These are phyloP conservation scores for Hippocampus barbouri DNA, from an alignment of 2,113 vertebrate species.

Conservation along the genomic window DNA sequence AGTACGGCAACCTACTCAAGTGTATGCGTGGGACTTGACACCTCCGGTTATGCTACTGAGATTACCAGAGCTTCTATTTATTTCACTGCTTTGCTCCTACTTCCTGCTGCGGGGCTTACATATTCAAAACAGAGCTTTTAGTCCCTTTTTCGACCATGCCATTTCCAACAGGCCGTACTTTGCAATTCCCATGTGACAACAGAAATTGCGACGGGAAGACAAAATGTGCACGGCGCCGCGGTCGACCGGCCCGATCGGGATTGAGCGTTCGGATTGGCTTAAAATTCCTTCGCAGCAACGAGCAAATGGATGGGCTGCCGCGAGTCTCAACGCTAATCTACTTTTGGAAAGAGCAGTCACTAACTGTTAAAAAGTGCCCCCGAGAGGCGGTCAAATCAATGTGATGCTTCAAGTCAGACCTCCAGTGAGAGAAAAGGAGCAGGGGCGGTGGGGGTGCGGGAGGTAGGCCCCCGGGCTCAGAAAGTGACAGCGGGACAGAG, in stretches of 20 bases:
- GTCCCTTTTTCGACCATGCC: not conserved
- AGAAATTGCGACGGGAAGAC: not conserved
- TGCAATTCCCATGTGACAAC: not conserved
- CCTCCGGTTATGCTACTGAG: constrained; percentile 42
- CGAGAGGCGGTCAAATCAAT: constrained; percentile 29
- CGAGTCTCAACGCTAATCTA: not conserved
- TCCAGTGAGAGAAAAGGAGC: constrained; percentile 17
- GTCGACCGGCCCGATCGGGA: too few species aligned
- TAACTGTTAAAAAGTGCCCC: not conserved
- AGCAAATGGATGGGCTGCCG: not conserved
- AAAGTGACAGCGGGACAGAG: constrained; percentile 51
- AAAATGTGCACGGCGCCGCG: not conserved
- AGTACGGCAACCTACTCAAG: constrained; percentile 38
- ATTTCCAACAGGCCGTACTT: not conserved
- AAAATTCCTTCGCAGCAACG: not conserved
- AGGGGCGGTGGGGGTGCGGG: not conserved
- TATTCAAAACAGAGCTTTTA: constrained; percentile 4
- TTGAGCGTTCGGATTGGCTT: not conserved
- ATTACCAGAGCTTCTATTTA: constrained; percentile 20
- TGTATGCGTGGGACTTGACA: constrained; percentile 26
- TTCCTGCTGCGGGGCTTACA: constrained; percentile 23
- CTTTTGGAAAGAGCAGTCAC: constrained; percentile 6
- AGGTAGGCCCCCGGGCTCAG: constrained; percentile 16
- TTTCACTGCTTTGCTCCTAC: constrained; percentile 22
- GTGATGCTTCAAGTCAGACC: constrained; percentile 42